Percentiles rank a stretch among this genome's conserved stretches.
phyloP scores from a whole-genome alignment of 2,888 invertebrate species.

The Tipula helvola region DNA sequence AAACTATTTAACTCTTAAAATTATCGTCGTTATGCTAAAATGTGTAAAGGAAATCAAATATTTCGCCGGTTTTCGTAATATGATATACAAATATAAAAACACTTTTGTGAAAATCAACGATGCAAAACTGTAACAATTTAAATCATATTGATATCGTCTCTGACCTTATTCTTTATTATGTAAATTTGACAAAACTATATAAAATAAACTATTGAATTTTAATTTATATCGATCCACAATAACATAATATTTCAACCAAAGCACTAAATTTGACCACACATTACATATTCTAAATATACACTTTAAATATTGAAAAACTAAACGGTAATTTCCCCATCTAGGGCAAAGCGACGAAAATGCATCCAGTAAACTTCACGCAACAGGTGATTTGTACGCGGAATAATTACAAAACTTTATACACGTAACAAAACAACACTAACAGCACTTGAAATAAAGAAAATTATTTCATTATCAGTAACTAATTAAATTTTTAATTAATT shows the following conservation, averaged over 20 bases:
- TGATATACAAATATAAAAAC: neutral
- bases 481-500: neutral
- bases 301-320: neutral
- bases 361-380: neutral
- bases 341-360: neutral
- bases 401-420: neutral
- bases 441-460: neutral
- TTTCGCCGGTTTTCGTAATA: neutral
- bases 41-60: neutral
- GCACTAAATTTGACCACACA: neutral
- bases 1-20: neutral
- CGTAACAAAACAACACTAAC: neutral
- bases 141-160: neutral
- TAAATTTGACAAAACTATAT: neutral
- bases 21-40: neutral
- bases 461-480: neutral
- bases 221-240: neutral
- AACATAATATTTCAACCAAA: neutral
- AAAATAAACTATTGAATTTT: neutral
- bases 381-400: neutral
- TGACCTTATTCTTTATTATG: neutral
- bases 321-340: neutral
- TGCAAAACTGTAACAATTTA: neutral
- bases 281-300: neutral
- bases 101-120: neutral